Evolutionary conservation across 2,888 invertebrate species (phyloP).

Genomic region (Caenorhabditis sulstoni): DNA sequence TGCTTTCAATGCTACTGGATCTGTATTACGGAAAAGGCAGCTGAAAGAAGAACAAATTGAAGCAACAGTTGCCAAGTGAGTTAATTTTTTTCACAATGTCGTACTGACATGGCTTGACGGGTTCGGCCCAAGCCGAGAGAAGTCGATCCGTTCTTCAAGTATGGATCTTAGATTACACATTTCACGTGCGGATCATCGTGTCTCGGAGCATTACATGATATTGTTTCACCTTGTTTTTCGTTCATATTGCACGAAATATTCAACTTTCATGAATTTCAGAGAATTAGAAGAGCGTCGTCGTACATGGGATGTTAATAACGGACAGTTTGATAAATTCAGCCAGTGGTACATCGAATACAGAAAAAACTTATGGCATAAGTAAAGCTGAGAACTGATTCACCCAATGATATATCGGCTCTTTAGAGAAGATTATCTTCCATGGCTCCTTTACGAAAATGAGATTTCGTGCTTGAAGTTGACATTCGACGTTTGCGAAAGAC

Average conservation of each 20-base stretch:
- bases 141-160: too few species aligned
- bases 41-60: slow-evolving; percentile 79
- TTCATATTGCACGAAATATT: neutral
- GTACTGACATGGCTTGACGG: too few species aligned
- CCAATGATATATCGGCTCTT: too few species aligned
- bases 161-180: too few species aligned
- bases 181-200: too few species aligned
- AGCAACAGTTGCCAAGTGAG: slow-evolving; percentile 67
- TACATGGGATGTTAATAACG: slow-evolving; percentile 79
- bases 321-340: slow-evolving; percentile 79
- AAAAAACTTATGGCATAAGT: slow-evolving; percentile 80
- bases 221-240: too few species aligned
- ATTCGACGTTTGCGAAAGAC: slow-evolving; percentile 80
- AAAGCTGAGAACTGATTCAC: slow-evolving; percentile 1
- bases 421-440: slow-evolving; percentile 80
- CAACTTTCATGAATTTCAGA: slow-evolving; percentile 22
- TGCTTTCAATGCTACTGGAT: slow-evolving; percentile 79
- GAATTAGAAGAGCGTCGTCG: slow-evolving; percentile 70
- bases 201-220: too few species aligned
- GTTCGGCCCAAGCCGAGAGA: too few species aligned
- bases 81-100: too few species aligned
- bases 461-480: slow-evolving; percentile 79
- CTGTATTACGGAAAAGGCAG: slow-evolving; percentile 71
- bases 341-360: slow-evolving; percentile 80
- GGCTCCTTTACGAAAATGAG: slow-evolving; percentile 80